Percentiles rank a stretch among this genome's conserved stretches.
These are phyloP conservation scores for Cairina moschata DNA, from an alignment of 2,113 vertebrate genomes.

Conservation along the genomic window DNA sequence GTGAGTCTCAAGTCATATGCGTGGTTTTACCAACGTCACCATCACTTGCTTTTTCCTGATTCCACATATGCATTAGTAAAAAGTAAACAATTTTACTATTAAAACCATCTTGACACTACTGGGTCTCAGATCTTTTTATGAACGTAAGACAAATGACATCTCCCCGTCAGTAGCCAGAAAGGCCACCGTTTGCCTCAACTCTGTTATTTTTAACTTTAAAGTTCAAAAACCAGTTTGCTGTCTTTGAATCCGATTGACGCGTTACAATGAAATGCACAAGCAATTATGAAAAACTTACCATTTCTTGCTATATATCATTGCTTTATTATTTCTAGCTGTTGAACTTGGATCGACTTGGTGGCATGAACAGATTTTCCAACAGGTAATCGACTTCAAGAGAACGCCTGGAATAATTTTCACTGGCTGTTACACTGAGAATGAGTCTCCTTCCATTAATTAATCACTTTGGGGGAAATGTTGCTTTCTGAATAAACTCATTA, in stretches of 20 bases:
- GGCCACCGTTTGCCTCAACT: background rate
- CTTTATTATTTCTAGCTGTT: slow-evolving; percentile 44
- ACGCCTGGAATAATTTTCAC: slow-evolving; percentile 46
- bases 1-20: background rate
- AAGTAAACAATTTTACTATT: background rate
- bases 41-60: background rate
- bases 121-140: background rate
- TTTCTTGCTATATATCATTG: background rate
- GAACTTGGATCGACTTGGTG: slow-evolving; percentile 7
- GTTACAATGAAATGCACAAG: background rate
- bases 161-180: background rate
- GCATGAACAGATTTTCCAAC: slow-evolving; percentile 57
- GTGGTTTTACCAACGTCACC: background rate
- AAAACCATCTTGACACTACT: background rate
- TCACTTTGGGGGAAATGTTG: slow-evolving; percentile 34
- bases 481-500: slow-evolving; percentile 57
- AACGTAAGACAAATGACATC: background rate
- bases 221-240: background rate
- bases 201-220: background rate
- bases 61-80: background rate
- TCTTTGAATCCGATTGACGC: background rate
- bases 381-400: slow-evolving; percentile 56
- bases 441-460: slow-evolving; percentile 58
- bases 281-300: background rate
- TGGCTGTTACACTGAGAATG: slow-evolving; percentile 41